Base-by-base conservation (phyloP, 1,140 invertebrate species). In the Lasaia peninsularis region DNA sequence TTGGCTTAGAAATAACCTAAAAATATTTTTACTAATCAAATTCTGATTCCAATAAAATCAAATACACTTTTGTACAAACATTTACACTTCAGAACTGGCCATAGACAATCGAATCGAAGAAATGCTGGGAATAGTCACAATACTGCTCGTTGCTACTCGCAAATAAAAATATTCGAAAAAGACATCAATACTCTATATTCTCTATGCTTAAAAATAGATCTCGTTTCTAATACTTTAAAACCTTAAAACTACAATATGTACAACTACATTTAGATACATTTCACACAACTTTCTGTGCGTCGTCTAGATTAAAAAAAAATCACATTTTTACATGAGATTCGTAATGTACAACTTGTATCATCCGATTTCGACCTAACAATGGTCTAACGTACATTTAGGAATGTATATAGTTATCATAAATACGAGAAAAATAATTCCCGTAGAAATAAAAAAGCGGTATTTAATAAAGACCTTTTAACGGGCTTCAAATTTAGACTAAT, bases 141-240 rank as follows among this genome's bases (percentile, higher is more conserved):
- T 85, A 86, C 80, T 80, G 76, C 52, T 87, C 80, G 84, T 80
- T 84, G 81, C 78, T 77, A 77, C 68, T 58, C 37, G 75, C 79
- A 85, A 85, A 87, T 79, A 49, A 78, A 69, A 74, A 82, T 71
- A 78, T 75, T 80, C 64, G 62, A 75, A 80, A 71, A 68, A 67
- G 71, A 79, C 77, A 76, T 71, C 71, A 57, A 79, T 69, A 73
- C 57, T 70, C 67, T 75, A 75, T 75, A 63, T 69, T 68, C 40
- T 68, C 79, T 82, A 83, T 74, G 52, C 80, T 82, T 83, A 81
- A 67, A 71, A 66, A 74, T 77, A 80, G 60, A 70, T 74, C 68
- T 76, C 66, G 53, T 58, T 48, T 71, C 71, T 86, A 86, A 83
- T 83, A 83, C 80, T 82, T 82, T 75, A 75, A 72, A 69, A 59